These are phyloP conservation scores for Oryzias celebensis DNA, from an alignment of 2,113 vertebrate species.

Conservation along the genomic window DNA sequence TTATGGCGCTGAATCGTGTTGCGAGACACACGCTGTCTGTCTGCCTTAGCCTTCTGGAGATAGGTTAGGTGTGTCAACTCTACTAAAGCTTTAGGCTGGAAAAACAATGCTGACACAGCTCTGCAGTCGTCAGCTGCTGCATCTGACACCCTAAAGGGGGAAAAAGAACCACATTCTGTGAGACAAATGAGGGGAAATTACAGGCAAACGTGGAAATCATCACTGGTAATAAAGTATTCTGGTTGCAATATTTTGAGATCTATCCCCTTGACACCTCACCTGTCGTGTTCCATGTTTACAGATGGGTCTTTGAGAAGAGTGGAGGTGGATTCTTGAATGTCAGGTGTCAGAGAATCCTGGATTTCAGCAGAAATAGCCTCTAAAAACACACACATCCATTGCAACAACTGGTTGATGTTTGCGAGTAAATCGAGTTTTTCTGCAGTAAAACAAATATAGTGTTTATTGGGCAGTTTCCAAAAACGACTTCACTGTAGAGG, in stretches of 20 bases:
- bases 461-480: too few relatives aligned
- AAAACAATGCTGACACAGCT: conserved; percentile 43
- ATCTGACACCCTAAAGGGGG: conserved; percentile 64
- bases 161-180: not conserved
- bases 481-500: too few relatives aligned
- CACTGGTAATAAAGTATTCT: too few relatives aligned
- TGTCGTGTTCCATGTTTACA: conserved; percentile 20
- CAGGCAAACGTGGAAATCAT: too few relatives aligned
- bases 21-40: conserved; percentile 76
- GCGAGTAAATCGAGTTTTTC: not conserved
- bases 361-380: conserved; percentile 41
- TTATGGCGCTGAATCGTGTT: conserved; percentile 89
- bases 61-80: conserved; percentile 77
- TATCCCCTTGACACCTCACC: conserved; percentile 26
- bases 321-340: conserved; percentile 7
- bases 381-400: conserved; percentile 21
- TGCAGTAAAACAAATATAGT: not conserved
- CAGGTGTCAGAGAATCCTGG: conserved; percentile 14
- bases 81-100: conserved; percentile 73
- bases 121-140: conserved; percentile 47
- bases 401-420: not conserved
- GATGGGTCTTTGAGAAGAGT: conserved; percentile 8
- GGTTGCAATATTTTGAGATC: too few relatives aligned
- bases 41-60: conserved; percentile 76
- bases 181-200: not conserved